Percentiles rank a stretch among this genome's conserved stretches.
phyloP scores from a whole-genome alignment of 2,797 vertebrate genomes.

The Smutsia gigantea region DNA sequence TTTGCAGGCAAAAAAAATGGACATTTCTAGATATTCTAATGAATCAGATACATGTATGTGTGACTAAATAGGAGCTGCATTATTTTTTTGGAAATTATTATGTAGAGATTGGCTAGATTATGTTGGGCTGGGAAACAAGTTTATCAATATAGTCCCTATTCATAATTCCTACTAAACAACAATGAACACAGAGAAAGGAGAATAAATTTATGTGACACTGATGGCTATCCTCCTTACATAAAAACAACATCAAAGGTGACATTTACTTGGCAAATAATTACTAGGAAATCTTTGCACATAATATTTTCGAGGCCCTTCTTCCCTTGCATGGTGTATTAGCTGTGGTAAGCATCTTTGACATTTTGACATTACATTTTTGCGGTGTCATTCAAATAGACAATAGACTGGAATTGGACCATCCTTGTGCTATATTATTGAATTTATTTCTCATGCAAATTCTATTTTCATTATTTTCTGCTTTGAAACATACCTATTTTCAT shows the following conservation, averaged over 20 bases:
- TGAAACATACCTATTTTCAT: not conserved
- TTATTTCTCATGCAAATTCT: slow-evolving; percentile 1
- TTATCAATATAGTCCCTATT: not conserved
- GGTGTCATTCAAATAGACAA: not conserved
- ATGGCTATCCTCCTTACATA: not conserved
- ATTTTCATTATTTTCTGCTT: slow-evolving; percentile 39
- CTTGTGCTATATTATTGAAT: not conserved
- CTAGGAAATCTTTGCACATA: not conserved
- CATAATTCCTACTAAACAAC: not conserved
- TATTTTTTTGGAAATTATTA: slow-evolving; percentile 27
- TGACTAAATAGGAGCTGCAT: not conserved
- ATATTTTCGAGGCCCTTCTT: not conserved
- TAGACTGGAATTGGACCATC: not conserved
- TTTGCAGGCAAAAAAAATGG: not conserved
- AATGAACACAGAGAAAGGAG: not conserved
- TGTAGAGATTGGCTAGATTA: not conserved
- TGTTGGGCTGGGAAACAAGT: not conserved
- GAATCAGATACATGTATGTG: not conserved
- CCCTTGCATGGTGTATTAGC: not conserved
- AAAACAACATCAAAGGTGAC: slow-evolving; percentile 6
- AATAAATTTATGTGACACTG: not conserved
- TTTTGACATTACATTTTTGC: not conserved
- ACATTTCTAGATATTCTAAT: not conserved
- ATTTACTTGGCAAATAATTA: not conserved
- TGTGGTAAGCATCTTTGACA: not conserved